Conservation (phyloP, 2,113 vertebrate species). For the Lamprologus tigripictilis region DNA sequence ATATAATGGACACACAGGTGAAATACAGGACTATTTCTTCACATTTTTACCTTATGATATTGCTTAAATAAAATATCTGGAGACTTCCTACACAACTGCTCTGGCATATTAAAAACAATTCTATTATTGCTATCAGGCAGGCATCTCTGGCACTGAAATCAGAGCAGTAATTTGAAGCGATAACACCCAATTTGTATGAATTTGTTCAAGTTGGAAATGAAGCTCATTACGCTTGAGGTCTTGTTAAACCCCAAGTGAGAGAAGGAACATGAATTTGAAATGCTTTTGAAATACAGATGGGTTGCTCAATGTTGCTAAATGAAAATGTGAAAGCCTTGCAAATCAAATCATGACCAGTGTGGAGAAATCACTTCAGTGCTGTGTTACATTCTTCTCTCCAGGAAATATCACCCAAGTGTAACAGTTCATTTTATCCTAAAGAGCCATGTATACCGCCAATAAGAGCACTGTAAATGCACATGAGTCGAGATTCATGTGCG, state of each 20-base stretch:
- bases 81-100: neutral
- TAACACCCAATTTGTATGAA: conserved; percentile 49
- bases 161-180: conserved; percentile 31
- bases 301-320: conserved; percentile 5
- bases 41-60: neutral
- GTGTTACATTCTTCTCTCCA: neutral
- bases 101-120: neutral
- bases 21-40: neutral
- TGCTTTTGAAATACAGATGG: conserved; percentile 23
- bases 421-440: neutral
- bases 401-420: neutral
- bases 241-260: conserved; percentile 22
- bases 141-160: conserved; percentile 16
- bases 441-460: neutral
- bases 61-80: neutral
- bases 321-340: conserved; percentile 28
- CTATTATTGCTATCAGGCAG: neutral
- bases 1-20: neutral
- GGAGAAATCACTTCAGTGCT: neutral
- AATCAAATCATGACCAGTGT: conserved; percentile 14
- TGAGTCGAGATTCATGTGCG: neutral
- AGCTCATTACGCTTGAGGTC: conserved; percentile 40
- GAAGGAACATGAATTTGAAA: conserved; percentile 20
- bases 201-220: conserved; percentile 45
- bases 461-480: neutral